phyloP scores from a whole-genome alignment of 2,113 vertebrate genomes.

The Scytalopus superciliaris region DNA sequence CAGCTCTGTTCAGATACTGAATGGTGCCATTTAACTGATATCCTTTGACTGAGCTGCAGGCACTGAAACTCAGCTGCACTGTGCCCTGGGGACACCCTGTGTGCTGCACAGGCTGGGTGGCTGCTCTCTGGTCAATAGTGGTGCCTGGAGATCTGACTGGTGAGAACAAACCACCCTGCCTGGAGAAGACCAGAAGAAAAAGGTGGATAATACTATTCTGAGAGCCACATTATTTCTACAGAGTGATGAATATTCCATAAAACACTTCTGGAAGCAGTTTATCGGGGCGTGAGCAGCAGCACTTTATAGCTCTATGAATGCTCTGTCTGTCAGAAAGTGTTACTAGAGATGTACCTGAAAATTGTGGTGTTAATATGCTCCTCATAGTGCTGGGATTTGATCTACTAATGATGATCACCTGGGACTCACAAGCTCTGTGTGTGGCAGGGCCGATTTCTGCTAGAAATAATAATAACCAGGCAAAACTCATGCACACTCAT shows the following conservation, averaged over 20 bases:
- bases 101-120: neutral
- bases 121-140: neutral
- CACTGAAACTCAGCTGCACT: neutral
- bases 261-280: constrained; percentile 3
- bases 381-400: neutral
- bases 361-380: constrained; percentile 8
- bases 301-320: neutral
- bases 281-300: neutral
- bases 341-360: constrained; percentile 2
- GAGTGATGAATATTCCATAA: neutral
- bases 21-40: fast-evolving
- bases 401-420: neutral
- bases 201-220: neutral
- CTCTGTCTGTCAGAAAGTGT: neutral
- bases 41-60: neutral
- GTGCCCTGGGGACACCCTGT: fast-evolving
- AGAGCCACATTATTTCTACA: neutral
- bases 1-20: fast-evolving
- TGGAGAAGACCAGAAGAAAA: neutral
- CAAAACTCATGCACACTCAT: neutral
- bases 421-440: neutral
- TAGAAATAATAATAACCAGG: neutral
- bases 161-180: neutral
- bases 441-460: neutral
- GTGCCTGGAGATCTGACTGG: fast-evolving